A percentile compares a stretch with the other conserved stretches of the same genome.
Conservation (phyloP, 2,113 vertebrate species). For the Catharus fuscescens region DNA sequence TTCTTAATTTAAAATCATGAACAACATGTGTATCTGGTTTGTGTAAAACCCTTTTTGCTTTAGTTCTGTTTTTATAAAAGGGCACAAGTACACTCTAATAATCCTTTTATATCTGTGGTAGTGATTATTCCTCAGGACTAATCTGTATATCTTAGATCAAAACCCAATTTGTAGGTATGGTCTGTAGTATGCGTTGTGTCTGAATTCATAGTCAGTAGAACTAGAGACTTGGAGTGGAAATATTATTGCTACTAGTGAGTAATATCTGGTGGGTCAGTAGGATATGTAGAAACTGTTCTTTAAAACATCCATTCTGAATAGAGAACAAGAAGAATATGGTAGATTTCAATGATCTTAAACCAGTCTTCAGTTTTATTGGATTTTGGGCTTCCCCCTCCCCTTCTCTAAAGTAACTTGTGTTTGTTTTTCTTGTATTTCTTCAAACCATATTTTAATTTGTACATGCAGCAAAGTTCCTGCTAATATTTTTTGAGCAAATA, state of each 20-base stretch:
- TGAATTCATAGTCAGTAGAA: neutral
- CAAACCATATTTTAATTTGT: neutral
- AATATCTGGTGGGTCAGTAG: neutral
- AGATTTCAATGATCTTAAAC: neutral
- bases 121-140: neutral
- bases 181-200: neutral
- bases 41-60: neutral
- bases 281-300: neutral
- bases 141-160: neutral
- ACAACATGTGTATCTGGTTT: neutral
- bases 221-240: neutral
- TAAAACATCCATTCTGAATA: neutral
- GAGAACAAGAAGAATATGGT: neutral
- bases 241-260: neutral
- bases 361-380: neutral
- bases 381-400: neutral
- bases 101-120: neutral
- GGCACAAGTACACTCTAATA: neutral
- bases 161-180: neutral
- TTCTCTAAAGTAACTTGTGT: neutral
- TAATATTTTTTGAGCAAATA: neutral
- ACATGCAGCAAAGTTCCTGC: neutral
- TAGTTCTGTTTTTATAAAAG: neutral
- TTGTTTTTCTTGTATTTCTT: neutral
- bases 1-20: neutral